Evolutionary conservation across 2,113 vertebrate genomes (phyloP).

Genomic region (Lophura nycthemera): DNA sequence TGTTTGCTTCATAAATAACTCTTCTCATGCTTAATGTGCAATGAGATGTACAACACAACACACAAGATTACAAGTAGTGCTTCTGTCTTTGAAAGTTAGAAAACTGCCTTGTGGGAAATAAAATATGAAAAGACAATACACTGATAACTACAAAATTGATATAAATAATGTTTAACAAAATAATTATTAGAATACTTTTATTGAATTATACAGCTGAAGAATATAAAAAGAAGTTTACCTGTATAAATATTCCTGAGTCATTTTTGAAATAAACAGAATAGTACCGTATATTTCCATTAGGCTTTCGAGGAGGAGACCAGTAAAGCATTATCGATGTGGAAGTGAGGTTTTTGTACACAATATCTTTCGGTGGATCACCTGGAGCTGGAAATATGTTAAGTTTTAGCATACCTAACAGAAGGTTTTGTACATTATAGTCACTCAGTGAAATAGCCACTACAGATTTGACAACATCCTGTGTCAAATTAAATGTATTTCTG

Average conservation of each 20-base stretch:
- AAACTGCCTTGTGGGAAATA: not conserved
- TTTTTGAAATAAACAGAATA: constrained; percentile 88
- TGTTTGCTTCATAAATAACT: not conserved
- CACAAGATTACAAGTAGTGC: not conserved
- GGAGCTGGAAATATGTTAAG: constrained; percentile 80
- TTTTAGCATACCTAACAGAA: not conserved
- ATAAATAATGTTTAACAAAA: not conserved
- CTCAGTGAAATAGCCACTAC: not conserved
- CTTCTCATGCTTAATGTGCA: not conserved
- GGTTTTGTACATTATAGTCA: not conserved
- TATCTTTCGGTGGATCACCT: constrained; percentile 86
- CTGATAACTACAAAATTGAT: not conserved
- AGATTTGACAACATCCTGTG: not conserved
- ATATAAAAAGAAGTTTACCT: constrained; percentile 81
- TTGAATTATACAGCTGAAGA: not conserved
- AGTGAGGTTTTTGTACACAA: constrained; percentile 83
- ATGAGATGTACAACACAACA: not conserved
- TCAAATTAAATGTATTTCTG: not conserved
- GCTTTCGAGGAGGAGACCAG: constrained; percentile 88
- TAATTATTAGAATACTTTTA: not conserved
- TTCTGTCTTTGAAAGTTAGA: not conserved
- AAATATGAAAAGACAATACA: not conserved
- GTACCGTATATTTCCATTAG: constrained; percentile 88
- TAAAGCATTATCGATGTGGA: constrained; percentile 84
- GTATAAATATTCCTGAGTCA: constrained; percentile 74